A percentile compares a stretch with the other conserved stretches of the same genome.
phyloP scores from a whole-genome alignment of 1,140 invertebrate genomes.

The Drosophila bocki region DNA sequence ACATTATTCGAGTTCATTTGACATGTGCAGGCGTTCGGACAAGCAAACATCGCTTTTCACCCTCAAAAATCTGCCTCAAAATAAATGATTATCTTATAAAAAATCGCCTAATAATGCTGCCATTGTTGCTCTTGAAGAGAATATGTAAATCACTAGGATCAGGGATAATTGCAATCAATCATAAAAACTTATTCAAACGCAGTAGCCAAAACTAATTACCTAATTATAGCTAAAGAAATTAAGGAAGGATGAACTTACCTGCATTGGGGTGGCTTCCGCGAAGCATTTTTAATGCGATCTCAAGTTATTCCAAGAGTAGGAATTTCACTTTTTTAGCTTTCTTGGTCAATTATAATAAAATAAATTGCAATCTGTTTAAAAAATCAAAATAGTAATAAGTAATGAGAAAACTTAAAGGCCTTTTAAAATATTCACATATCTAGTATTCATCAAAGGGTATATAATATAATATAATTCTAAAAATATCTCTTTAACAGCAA shows the following conservation, averaged over 20 bases:
- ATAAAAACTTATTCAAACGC: neutral
- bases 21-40: constrained; percentile 2
- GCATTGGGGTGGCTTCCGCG: no score
- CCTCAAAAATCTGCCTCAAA: neutral
- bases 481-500: no score
- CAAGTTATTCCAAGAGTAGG: no score
- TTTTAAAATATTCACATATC: no score
- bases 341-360: neutral
- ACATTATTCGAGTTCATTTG: constrained; percentile 16
- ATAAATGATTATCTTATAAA: constrained; percentile 17
- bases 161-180: constrained; percentile 1
- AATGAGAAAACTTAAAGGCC: neutral
- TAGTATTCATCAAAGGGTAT: no score
- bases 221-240: neutral
- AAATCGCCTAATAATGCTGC: neutral
- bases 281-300: neutral
- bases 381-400: neutral
- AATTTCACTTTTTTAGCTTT: neutral
- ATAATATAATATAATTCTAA: no score
- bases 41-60: neutral
- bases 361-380: neutral
- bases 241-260: neutral
- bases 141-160: constrained; percentile 21
- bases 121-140: neutral
- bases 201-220: neutral